A percentile compares a stretch with the other conserved stretches of the same genome.
Conservation (phyloP, 2,797 vertebrate genomes). For the Onychomys leucogaster region DNA sequence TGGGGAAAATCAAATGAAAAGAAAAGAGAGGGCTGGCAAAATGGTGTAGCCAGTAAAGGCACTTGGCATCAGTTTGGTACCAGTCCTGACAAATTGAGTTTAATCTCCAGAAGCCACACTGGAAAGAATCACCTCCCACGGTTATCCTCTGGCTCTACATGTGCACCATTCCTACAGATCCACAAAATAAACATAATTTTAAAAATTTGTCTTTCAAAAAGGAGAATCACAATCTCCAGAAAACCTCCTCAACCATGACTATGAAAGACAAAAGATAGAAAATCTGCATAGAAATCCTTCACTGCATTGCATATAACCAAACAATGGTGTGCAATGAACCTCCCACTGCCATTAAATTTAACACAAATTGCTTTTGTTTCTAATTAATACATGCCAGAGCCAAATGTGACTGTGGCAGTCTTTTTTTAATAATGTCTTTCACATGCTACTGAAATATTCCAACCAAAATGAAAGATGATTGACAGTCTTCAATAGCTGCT, state of each 20-base stretch:
- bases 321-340: conserved; percentile 63
- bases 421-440: conserved; percentile 73
- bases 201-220: neutral
- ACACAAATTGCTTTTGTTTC: conserved; percentile 71
- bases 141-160: neutral
- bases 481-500: conserved; percentile 81
- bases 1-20: neutral
- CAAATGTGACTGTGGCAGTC: conserved; percentile 40
- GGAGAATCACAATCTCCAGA: neutral
- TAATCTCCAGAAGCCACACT: neutral
- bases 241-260: conserved; percentile 1
- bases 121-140: neutral
- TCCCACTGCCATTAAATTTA: conserved; percentile 76
- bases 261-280: conserved; percentile 53
- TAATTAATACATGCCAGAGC: conserved; percentile 74
- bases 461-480: conserved; percentile 76
- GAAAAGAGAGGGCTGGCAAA: neutral
- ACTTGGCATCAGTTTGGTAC: neutral
- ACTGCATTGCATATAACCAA: neutral
- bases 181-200: neutral
- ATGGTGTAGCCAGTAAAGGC: neutral
- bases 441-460: conserved; percentile 72
- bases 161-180: neutral
- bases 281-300: conserved; percentile 31
- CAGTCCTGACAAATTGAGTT: neutral